phyloP scores from a whole-genome alignment of 37 sponge, comb jelly and placozoan genomes.

The Haliclona indistincta region DNA sequence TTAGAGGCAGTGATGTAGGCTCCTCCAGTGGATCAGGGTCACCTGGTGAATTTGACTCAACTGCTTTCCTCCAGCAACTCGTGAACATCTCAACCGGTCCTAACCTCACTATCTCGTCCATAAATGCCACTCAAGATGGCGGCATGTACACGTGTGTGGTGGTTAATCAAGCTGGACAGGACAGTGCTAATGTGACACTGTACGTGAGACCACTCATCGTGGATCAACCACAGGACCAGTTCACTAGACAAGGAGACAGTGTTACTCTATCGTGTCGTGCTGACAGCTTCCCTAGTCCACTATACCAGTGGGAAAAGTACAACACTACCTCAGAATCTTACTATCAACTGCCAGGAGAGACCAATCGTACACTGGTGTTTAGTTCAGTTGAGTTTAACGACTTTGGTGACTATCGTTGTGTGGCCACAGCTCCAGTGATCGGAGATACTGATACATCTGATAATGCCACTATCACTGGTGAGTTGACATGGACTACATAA shows the following conservation, averaged over 20 bases:
- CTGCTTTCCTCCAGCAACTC: too few species aligned
- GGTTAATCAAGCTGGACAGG: neutral
- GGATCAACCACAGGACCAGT: neutral
- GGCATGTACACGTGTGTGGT: neutral
- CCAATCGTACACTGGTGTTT: conserved; percentile 6
- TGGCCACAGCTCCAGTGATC: neutral
- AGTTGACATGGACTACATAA: neutral
- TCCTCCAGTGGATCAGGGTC: too few species aligned
- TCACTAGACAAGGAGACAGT: neutral
- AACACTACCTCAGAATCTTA: neutral
- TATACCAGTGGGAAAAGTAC: neutral
- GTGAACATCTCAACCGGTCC: too few species aligned
- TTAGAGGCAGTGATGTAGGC: neutral
- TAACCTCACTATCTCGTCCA: neutral
- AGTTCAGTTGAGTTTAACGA: conserved; percentile 7
- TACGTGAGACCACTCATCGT: conserved; percentile 1
- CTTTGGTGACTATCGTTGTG: conserved; percentile 17
- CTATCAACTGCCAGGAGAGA: neutral
- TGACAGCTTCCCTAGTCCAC: conserved; percentile 14
- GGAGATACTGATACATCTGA: neutral
- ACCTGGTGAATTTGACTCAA: too few species aligned
- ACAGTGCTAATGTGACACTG: neutral
- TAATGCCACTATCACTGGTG: conserved; percentile 1
- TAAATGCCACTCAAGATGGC: conserved; percentile 1
- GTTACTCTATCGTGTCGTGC: conserved; percentile 1